Evolutionary conservation across 2,888 invertebrate species (phyloP), one percentile per base, ranked within the genome.

Genomic region (Lochmaea capreae): DNA sequence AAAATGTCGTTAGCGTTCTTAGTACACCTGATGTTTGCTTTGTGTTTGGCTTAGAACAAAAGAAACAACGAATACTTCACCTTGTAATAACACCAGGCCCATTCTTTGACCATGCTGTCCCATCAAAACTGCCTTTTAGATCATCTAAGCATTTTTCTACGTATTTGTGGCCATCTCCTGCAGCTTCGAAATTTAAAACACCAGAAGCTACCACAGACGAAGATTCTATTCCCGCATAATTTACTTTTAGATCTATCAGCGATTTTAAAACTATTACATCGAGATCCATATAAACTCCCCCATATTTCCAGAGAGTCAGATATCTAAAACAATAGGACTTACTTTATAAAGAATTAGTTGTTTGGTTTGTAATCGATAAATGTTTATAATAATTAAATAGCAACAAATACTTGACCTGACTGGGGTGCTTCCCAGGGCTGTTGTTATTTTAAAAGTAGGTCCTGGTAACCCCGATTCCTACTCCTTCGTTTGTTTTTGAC

Each of bases 251-350:
- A 3, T 87, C 83, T 18, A 89, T 88, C 57, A 94, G 82, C 6
- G 89, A 87, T 78, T 90, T 92, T 22, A 90, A 89, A 3, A 94
- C 90, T 14, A 95, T 88, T 2, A 94, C 90, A 84, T 95, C 95
- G 77, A 93, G 86, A 81, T 95, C 95, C 67, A 95, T 84, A 83
- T 94, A 95, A 65, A 94, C 91, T 0, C 95, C 95, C 11, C 94
- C 93, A 84, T 90, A 94, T 82, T 93, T 94, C 89, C 92, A 94
- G 3, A 95, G 86, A 0, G 92, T 91, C 61, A 93, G 81, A 81
- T 90, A 92, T 77, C 93, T 84, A 49, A 22, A 80, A 76, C 62
- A 43, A 69, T 39, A 62, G 2, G 22, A 14, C 1, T 12, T 49
- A 49, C n/a, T 49, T 49, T n/a, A 5, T 49, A n/a, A 14, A 12